Conservation (phyloP, 2,797 vertebrate species). For the Anabas testudineus region DNA sequence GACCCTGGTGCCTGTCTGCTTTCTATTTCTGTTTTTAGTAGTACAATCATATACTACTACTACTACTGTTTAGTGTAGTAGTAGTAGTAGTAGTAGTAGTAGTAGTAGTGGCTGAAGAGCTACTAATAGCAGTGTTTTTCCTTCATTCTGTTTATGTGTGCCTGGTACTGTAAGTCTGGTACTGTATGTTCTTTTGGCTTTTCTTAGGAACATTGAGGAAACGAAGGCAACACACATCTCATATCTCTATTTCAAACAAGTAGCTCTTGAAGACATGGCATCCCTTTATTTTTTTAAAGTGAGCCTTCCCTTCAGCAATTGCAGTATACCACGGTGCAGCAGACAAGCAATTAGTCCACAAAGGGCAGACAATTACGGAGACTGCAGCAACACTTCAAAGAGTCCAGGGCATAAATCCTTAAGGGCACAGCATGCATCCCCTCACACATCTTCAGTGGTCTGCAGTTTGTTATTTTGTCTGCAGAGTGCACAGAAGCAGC, state of each 20-base stretch:
- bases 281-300: constrained; percentile 46
- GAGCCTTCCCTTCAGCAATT: constrained; percentile 56
- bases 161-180: too few relatives aligned
- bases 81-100: not conserved
- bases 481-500: constrained; percentile 51
- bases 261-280: constrained; percentile 35
- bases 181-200: constrained; percentile 8
- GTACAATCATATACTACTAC: too few relatives aligned
- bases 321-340: constrained; percentile 53
- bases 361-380: constrained; percentile 80
- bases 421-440: constrained; percentile 61
- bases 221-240: not conserved
- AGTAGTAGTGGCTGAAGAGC: not conserved
- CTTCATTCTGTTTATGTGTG: too few relatives aligned
- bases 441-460: constrained; percentile 45
- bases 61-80: not conserved
- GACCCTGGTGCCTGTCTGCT: too few relatives aligned
- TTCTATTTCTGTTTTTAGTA: too few relatives aligned
- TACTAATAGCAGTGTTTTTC: not conserved
- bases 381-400: constrained; percentile 75
- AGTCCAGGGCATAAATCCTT: constrained; percentile 70
- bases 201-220: constrained; percentile 27
- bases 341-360: constrained; percentile 80
- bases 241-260: constrained; percentile 53
- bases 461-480: constrained; percentile 72